Percentiles rank a stretch among this genome's conserved stretches.
Evolutionary conservation across 1,140 invertebrate genomes (phyloP).

Genomic region (Hylaeus volcanicus): DNA sequence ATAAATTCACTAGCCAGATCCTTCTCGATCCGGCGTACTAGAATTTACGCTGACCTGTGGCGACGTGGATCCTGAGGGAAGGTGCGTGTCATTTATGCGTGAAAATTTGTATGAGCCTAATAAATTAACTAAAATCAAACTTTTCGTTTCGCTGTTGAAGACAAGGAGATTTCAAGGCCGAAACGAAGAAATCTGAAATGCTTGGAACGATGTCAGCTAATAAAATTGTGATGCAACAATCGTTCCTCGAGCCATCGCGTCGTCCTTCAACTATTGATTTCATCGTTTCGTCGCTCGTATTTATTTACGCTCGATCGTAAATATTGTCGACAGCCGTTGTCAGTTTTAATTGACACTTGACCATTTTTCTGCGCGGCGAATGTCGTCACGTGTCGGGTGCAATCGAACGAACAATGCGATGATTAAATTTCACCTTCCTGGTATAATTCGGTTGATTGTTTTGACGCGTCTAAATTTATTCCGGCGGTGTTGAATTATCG

Average conservation of each 20-base stretch:
- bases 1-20: not conserved
- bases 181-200: too few species aligned
- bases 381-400: not conserved
- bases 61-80: too few species aligned
- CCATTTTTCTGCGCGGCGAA: not conserved
- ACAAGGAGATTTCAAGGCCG: too few species aligned
- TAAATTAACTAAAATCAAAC: too few species aligned
- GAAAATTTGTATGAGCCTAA: too few species aligned
- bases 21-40: too few species aligned
- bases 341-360: not conserved
- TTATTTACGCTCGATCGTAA: not conserved
- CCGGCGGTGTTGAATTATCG: not conserved
- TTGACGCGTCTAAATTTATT: slow-evolving; percentile 1
- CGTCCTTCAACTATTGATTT: not conserved
- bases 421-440: not conserved
- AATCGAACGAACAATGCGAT: slow-evolving; percentile 11
- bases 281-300: not conserved
- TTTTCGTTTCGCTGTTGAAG: too few species aligned
- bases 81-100: too few species aligned
- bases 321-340: not conserved
- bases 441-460: slow-evolving; percentile 2
- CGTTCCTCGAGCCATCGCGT: not conserved
- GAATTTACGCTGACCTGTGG: too few species aligned
- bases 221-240: not conserved
- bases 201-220: too few species aligned